These are phyloP conservation scores for Ibycter americanus DNA, from an alignment of 2,797 vertebrate genomes.

Conservation along the genomic window DNA sequence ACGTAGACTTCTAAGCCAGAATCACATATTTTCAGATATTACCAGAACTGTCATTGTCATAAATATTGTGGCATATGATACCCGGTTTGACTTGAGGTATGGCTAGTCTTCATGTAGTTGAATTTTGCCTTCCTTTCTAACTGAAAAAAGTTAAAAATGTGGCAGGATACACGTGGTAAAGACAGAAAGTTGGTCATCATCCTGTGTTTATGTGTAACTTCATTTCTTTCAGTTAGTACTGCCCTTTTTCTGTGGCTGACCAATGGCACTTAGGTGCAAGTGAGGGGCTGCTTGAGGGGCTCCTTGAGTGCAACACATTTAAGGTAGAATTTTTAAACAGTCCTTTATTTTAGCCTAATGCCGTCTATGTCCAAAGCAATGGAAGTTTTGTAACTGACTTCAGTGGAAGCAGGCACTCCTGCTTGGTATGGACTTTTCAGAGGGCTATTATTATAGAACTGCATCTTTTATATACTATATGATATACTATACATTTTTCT, in stretches of 20 bases:
- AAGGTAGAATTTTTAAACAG: not conserved
- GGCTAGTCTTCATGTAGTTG: not conserved
- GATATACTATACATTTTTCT: not conserved
- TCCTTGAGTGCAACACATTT: not conserved
- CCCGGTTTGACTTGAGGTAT: not conserved
- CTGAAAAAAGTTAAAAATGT: not conserved
- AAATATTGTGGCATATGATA: not conserved
- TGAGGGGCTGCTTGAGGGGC: not conserved
- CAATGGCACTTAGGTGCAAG: not conserved
- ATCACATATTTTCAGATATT: not conserved
- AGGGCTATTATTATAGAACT: not conserved
- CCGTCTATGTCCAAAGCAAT: not conserved
- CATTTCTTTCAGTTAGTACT: not conserved
- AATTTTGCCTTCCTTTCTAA: not conserved
- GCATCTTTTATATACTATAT: not conserved
- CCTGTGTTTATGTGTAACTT: not conserved
- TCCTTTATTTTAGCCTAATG: not conserved
- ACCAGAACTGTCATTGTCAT: rapidly evolving
- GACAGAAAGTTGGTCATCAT: not conserved
- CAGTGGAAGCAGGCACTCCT: not conserved
- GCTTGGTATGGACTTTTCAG: not conserved
- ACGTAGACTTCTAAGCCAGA: not conserved
- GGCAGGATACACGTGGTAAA: not conserved
- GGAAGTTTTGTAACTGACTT: not conserved
- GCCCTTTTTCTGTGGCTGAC: not conserved